These are phyloP conservation scores for Elymnias hypermnestra DNA, from an alignment of 1,140 invertebrate species.

Conservation along the genomic window DNA sequence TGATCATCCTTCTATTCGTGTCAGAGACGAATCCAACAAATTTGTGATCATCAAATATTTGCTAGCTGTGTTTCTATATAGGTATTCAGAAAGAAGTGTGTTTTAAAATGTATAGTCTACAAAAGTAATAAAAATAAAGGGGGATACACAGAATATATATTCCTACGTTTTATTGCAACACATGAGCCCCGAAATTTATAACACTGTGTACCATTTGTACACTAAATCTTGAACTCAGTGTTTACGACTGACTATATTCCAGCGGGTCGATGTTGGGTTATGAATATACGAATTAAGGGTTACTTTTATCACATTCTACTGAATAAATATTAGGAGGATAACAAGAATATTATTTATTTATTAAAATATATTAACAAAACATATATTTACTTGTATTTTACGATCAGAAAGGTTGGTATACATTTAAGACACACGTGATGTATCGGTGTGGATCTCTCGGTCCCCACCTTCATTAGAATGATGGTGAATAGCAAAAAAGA, in stretches of 20 bases:
- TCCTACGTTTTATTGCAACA: neutral
- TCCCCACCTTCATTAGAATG: too few relatives aligned
- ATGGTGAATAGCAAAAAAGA: too few relatives aligned
- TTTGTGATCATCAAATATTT: too few relatives aligned
- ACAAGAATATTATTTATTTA: too few relatives aligned
- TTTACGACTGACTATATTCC: constrained; percentile 2
- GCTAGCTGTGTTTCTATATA: too few relatives aligned
- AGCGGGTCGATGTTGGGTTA: neutral
- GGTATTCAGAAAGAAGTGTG: neutral
- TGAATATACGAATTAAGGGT: neutral
- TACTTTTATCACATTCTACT: neutral
- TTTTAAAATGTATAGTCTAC: neutral
- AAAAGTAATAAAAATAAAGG: neutral
- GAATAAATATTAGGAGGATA: neutral
- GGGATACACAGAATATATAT: neutral
- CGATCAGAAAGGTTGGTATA: too few relatives aligned
- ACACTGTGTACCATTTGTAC: neutral
- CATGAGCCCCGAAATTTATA: neutral
- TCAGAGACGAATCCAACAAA: too few relatives aligned
- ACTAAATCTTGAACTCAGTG: neutral
- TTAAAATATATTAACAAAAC: too few relatives aligned
- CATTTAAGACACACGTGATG: too few relatives aligned
- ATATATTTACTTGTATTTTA: too few relatives aligned
- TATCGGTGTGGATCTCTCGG: too few relatives aligned
- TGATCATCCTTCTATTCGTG: too few relatives aligned